phyloP scores from a whole-genome alignment of 53 echinoderm and acorn worm genomes.

The Zoroaster sp. region DNA sequence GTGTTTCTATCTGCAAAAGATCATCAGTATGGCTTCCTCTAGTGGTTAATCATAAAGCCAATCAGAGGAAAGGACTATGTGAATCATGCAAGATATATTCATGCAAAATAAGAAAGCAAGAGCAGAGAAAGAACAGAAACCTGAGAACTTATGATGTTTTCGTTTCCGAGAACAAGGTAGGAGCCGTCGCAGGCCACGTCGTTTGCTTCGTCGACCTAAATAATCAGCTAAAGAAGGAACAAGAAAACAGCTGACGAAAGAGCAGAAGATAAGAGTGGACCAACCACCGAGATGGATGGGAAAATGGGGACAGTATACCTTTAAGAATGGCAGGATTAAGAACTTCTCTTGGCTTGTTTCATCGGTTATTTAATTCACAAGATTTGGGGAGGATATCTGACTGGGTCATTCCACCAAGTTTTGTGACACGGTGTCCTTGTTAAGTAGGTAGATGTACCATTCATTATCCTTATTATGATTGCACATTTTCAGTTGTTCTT shows the following conservation, averaged over 20 bases:
- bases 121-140: slow-evolving; percentile 19
- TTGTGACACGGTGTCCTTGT: too few relatives aligned
- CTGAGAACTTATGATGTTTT: slow-evolving; percentile 53
- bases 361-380: too few relatives aligned
- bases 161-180: slow-evolving; percentile 31
- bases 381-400: too few relatives aligned
- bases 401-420: too few relatives aligned
- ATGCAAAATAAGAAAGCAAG: slow-evolving; percentile 1
- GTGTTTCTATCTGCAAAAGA: too few relatives aligned
- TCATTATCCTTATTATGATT: too few relatives aligned
- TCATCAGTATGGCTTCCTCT: too few relatives aligned
- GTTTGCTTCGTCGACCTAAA: slow-evolving; percentile 55
- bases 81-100: slow-evolving; percentile 14
- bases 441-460: too few relatives aligned
- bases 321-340: neutral
- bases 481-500: too few relatives aligned
- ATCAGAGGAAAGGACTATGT: neutral
- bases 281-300: neutral
- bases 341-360: too few relatives aligned
- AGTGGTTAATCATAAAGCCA: too few relatives aligned
- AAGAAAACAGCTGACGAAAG: slow-evolving; percentile 4
- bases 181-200: slow-evolving; percentile 21
- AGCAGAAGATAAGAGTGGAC: neutral
- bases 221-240: slow-evolving; percentile 66
- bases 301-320: neutral